These are phyloP conservation scores for Drosophila dunni DNA, from an alignment of 1,140 invertebrate genomes.

Conservation along the genomic window DNA sequence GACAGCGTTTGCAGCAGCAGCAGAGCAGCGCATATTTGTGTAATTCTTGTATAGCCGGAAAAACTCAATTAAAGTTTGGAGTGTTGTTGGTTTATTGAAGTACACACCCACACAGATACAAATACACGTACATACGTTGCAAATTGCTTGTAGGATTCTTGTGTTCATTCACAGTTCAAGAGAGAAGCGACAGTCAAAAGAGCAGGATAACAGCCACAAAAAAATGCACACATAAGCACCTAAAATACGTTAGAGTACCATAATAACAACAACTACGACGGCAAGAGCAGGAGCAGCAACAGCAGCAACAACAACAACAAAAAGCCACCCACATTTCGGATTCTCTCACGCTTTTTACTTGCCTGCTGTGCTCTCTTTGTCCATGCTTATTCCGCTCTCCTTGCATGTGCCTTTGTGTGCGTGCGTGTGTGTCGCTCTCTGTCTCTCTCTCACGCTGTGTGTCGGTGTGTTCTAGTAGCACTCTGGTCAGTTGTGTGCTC, in stretches of 20 bases:
- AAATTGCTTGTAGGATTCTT: conserved; percentile 43
- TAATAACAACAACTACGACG: conserved; percentile 59
- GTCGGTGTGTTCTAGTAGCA: conserved; percentile 14
- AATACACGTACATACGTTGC: conserved; percentile 17
- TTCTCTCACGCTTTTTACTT: conserved; percentile 20
- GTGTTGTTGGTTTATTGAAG: conserved; percentile 53
- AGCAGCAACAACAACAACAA: conserved; percentile 42
- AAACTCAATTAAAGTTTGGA: conserved; percentile 75
- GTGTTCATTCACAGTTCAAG: conserved; percentile 43
- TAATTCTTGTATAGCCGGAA: conserved; percentile 65
- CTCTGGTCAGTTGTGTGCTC: conserved; percentile 41
- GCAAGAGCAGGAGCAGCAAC: conserved; percentile 41
- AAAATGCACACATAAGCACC: conserved; percentile 33
- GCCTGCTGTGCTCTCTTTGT: background rate
- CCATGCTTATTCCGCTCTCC: background rate
- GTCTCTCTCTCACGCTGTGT: conserved; percentile 21
- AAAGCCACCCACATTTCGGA: conserved; percentile 63
- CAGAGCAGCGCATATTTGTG: conserved; percentile 38
- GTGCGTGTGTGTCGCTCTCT: conserved; percentile 7
- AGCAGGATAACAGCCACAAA: conserved; percentile 61
- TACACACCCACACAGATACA: conserved; percentile 33
- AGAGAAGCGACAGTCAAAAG: conserved; percentile 21
- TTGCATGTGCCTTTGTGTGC: background rate
- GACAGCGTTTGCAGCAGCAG: conserved; percentile 1
- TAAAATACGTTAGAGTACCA: conserved; percentile 40